Evolutionary conservation across 2,797 vertebrate species (phyloP), one percentile per base, ranked within the genome.

Genomic region (Eidolon dupreanum): DNA sequence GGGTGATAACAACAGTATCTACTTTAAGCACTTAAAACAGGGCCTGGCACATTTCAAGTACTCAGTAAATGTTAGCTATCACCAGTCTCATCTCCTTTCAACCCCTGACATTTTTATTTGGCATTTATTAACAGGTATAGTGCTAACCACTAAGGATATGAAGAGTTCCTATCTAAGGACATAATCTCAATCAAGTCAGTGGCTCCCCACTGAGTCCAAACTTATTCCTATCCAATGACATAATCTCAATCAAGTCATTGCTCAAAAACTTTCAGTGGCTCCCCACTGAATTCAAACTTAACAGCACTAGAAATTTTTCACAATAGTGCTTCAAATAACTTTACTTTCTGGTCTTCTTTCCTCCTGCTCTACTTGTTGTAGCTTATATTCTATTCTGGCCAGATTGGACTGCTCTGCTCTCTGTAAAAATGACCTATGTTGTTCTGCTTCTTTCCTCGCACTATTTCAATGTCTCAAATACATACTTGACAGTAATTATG

Each of bases 231-330:
- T 24, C 41, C n/a, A 46, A 90, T 33, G 43, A 81, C 22, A 5
- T 71, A 90, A 88, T 61, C 71, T 46, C 49, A 15, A 91, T 88
- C n/a, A 94, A 95, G 68, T 88, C 41, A 90, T 19, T 88, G 57
- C 57, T 96, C 51, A 43, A 6, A 89, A 71, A 63, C 36, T 78
- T 78, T 49, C 68, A 71, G n/a, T 78, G 57, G 22, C 63, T 92
- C 53, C 46, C 26, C 28, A 68, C 15, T 38, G 31, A 57, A 16
- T 61, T n/a, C 92, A 90, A 59, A 93, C 70, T 77, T 71, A 90
- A 86, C 11, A 81, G 63, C 22, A 43, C 15, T 26, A 8, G 46
- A 75, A 91, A 84, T 17, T 26, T 57, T 43, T 68, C 28, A 68
- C 38, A 53, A 53, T 4, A 51, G 28, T 28, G 8, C 22, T 53